phyloP scores from a whole-genome alignment of 2,888 invertebrate species.

The Parascotia fuliginaria region DNA sequence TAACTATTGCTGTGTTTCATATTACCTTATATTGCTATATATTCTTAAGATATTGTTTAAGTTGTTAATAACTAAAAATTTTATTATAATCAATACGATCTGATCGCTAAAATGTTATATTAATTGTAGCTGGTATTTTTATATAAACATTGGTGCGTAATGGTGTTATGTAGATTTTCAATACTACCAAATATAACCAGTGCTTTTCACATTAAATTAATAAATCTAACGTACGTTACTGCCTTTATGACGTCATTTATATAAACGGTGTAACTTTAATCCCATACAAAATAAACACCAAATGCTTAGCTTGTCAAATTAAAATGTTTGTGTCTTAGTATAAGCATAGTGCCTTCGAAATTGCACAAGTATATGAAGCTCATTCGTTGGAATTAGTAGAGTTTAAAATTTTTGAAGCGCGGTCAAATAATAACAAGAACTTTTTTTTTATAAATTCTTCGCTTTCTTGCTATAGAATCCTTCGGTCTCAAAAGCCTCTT shows the following conservation, averaged over 20 bases:
- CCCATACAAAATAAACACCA: too few relatives aligned
- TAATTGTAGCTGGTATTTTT: slow-evolving; percentile 27
- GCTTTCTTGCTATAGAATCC: neutral
- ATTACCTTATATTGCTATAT: slow-evolving; percentile 29
- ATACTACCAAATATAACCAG: neutral
- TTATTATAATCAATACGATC: slow-evolving; percentile 35
- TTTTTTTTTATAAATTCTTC: too few relatives aligned
- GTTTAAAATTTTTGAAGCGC: too few relatives aligned
- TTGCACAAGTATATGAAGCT: too few relatives aligned
- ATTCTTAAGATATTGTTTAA: slow-evolving; percentile 31
- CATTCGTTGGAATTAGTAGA: too few relatives aligned
- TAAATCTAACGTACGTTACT: too few relatives aligned
- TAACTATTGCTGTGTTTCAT: neutral
- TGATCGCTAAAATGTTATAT: slow-evolving; percentile 32
- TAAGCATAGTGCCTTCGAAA: too few relatives aligned
- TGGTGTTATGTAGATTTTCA: neutral
- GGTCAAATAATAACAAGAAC: too few relatives aligned
- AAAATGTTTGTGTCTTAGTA: too few relatives aligned
- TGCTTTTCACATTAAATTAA: neutral
- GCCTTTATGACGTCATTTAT: too few relatives aligned
- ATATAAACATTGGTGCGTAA: neutral
- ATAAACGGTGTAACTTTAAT: too few relatives aligned
- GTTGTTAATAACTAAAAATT: slow-evolving; percentile 38
- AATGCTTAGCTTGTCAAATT: too few relatives aligned
- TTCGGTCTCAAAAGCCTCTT: neutral